Evolutionary conservation across 2,888 invertebrate species (phyloP).

Genomic region (Tenthredo scrophulariae): DNA sequence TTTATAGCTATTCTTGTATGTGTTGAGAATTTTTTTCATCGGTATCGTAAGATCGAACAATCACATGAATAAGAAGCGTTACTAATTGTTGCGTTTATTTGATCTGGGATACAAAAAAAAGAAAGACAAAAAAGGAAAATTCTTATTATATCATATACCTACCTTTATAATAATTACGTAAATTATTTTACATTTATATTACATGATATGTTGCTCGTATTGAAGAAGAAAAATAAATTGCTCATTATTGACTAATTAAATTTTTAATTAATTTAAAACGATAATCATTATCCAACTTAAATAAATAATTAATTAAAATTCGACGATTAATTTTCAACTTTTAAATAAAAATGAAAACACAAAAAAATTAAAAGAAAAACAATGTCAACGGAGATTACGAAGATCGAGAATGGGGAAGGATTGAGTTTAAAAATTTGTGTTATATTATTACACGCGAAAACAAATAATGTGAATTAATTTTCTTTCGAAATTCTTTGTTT

Average conservation of each 20-base stretch:
- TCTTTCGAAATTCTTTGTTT: background rate
- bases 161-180: background rate
- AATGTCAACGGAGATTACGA: background rate
- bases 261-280: no score
- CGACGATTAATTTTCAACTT: background rate
- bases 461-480: background rate
- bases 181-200: background rate
- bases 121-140: no score
- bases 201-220: background rate
- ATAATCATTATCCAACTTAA: background rate
- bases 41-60: no score
- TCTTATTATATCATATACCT: no score
- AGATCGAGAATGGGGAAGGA: background rate
- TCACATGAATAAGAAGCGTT: no score
- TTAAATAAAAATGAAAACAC: background rate
- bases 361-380: background rate
- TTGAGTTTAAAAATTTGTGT: background rate
- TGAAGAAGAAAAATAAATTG: background rate
- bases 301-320: background rate
- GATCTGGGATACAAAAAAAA: no score
- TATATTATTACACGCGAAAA: background rate
- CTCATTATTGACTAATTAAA: background rate
- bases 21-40: no score
- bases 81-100: no score
- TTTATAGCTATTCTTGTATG: no score